These are phyloP conservation scores for Drosophila tanythrix DNA, from an alignment of 2,888 invertebrate genomes.

Conservation along the genomic window DNA sequence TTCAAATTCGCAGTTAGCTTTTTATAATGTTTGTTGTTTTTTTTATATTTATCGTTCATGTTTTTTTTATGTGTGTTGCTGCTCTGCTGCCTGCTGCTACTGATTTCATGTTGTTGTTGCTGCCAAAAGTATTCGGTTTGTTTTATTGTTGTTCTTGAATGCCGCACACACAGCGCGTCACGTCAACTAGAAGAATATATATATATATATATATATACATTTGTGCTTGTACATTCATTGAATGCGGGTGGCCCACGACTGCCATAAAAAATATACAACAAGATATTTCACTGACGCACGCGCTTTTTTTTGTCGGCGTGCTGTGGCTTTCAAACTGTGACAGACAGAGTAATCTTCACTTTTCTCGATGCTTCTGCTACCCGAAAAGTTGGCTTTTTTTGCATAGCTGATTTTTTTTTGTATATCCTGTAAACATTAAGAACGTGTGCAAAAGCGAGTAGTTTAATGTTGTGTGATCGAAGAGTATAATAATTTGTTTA, in stretches of 20 bases:
- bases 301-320: slow-evolving; percentile 45
- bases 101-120: slow-evolving; percentile 28
- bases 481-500: not conserved
- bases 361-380: slow-evolving; percentile 29
- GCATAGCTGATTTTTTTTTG: slow-evolving; percentile 14
- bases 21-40: slow-evolving; percentile 1
- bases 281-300: slow-evolving; percentile 74
- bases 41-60: slow-evolving; percentile 29
- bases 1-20: slow-evolving; percentile 22
- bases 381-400: slow-evolving; percentile 39
- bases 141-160: slow-evolving; percentile 33
- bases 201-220: slow-evolving; percentile 4
- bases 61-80: slow-evolving; percentile 31
- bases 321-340: slow-evolving; percentile 56
- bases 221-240: slow-evolving; percentile 13
- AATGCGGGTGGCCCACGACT: slow-evolving; percentile 63
- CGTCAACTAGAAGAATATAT: slow-evolving; percentile 48
- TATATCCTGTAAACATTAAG: not conserved
- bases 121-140: slow-evolving; percentile 58
- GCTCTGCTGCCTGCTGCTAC: not conserved
- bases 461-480: not conserved
- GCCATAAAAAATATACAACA: slow-evolving; percentile 13
- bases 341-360: slow-evolving; percentile 16
- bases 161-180: slow-evolving; percentile 63
- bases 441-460: not conserved